A percentile compares a stretch with the other conserved stretches of the same genome.
Evolutionary conservation across 2,797 vertebrate species (phyloP).

Genomic region (Leuciscus waleckii): DNA sequence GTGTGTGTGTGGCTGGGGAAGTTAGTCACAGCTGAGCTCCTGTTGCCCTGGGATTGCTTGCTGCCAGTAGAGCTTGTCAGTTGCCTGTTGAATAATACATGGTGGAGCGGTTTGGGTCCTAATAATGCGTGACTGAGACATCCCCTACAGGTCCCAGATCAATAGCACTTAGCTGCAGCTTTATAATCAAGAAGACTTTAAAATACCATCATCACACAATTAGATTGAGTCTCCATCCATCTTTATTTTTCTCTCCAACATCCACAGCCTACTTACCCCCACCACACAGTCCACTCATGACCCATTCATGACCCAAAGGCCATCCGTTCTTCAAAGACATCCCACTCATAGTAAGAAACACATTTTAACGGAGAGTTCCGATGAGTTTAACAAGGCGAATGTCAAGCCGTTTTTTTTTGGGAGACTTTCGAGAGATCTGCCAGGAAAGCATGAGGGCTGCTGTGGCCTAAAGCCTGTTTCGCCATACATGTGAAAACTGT

Average conservation of each 20-base stretch:
- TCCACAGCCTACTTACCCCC: neutral
- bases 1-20: conserved; percentile 32
- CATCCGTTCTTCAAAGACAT: conserved; percentile 17
- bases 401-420: conserved; percentile 59
- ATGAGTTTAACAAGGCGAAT: conserved; percentile 64
- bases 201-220: conserved; percentile 81
- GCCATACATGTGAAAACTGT: neutral
- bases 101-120: conserved; percentile 81
- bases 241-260: conserved; percentile 33
- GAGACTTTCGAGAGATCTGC: conserved; percentile 38
- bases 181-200: conserved; percentile 83
- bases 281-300: neutral
- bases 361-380: conserved; percentile 55
- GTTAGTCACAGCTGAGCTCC: conserved; percentile 69
- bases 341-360: conserved; percentile 10
- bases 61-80: conserved; percentile 76
- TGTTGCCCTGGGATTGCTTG: conserved; percentile 75
- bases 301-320: conserved; percentile 3
- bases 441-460: conserved; percentile 29
- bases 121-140: conserved; percentile 86
- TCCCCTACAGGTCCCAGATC: conserved; percentile 77
- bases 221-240: conserved; percentile 71
- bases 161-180: conserved; percentile 92
- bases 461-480: conserved; percentile 18
- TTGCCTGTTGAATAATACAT: conserved; percentile 90